These are phyloP conservation scores for zebrafish (Danio rerio) DNA, from an alignment of 2,113 vertebrate species.

Conservation along the genomic window DNA sequence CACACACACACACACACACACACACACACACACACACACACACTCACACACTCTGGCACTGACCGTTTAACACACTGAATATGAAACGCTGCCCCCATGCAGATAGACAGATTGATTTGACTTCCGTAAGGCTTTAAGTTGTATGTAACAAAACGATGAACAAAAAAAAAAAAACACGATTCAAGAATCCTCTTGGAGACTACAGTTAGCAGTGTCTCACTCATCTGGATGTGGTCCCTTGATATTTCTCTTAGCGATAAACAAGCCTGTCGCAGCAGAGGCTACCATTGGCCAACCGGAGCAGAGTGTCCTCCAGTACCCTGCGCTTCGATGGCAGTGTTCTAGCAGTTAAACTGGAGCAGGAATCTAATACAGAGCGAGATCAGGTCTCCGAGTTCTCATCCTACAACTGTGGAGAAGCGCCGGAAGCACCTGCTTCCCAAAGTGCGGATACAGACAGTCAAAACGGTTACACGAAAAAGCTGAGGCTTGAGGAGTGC, in stretches of 20 bases:
- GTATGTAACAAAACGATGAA: slow-evolving; percentile 53
- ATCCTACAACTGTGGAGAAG: neutral
- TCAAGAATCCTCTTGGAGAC: slow-evolving; percentile 34
- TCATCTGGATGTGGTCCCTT: slow-evolving; percentile 44
- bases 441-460: slow-evolving; percentile 38
- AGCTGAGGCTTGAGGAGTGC: slow-evolving; percentile 28
- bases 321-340: slow-evolving; percentile 68
- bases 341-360: slow-evolving; percentile 72
- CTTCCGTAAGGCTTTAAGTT: slow-evolving; percentile 72
- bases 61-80: slow-evolving; percentile 46
- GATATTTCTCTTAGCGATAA: slow-evolving; percentile 5
- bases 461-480: slow-evolving; percentile 6
- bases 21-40: slow-evolving; percentile 2
- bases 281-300: neutral
- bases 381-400: slow-evolving; percentile 8
- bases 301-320: slow-evolving; percentile 8
- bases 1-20: slow-evolving; percentile 32
- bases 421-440: neutral
- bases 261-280: neutral
- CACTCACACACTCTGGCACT: slow-evolving; percentile 57
- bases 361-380: slow-evolving; percentile 39
- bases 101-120: slow-evolving; percentile 61
- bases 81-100: slow-evolving; percentile 71
- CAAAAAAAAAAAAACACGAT: slow-evolving; percentile 37
- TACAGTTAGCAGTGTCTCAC: slow-evolving; percentile 53